Evolutionary conservation across 2,797 vertebrate genomes (phyloP), one percentile per base, ranked within the genome.

Genomic region (Sebastes glaucus): DNA sequence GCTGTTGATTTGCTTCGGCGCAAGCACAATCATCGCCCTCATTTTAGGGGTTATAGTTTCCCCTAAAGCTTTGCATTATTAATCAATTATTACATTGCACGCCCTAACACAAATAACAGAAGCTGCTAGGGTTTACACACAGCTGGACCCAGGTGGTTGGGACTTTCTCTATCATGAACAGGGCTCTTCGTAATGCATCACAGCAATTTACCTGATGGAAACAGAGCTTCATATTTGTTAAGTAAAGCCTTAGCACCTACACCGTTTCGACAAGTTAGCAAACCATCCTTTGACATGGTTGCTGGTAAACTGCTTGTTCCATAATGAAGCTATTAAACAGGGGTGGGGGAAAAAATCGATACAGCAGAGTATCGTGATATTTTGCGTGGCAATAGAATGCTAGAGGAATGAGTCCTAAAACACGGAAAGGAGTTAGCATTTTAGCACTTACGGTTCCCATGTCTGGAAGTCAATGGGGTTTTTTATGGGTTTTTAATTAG

Each of bases 51-150:
- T 93, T 90, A 93, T 77, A 65, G 81, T 89, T 89, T 93, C 93
- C 93, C 94, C 90, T 71, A 89, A 94, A 95, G 94, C 91, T 86
- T 91, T 92, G 89, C 92, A 89, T 95, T 94, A 95, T 96, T 94
- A 95, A 95, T 93, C 85, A 93, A 94, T 94, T 94, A 95, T 94
- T 94, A 89, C 86, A 88, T 89, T 57, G 71, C 78, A 33, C 46
- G 28, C 76, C 82, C 76, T n/a, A 78, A 85, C 71, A 84, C 75
- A 87, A 92, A 94, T 77, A 92, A 88, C 74, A 87, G 83, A 71
- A 68, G 77, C 71, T 46, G 83, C 77, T 30, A 5, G 3, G 18
- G 87, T 88, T 88, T 87, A 80, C 87, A 82, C 83, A 30, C 69
- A 9, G 76, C 79, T 60, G 84, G 86, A 83, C 85, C 77, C 93